Percentiles rank a stretch among this genome's conserved stretches.
phyloP scores from a whole-genome alignment of 1,140 invertebrate species.

The Cherax destructor region DNA sequence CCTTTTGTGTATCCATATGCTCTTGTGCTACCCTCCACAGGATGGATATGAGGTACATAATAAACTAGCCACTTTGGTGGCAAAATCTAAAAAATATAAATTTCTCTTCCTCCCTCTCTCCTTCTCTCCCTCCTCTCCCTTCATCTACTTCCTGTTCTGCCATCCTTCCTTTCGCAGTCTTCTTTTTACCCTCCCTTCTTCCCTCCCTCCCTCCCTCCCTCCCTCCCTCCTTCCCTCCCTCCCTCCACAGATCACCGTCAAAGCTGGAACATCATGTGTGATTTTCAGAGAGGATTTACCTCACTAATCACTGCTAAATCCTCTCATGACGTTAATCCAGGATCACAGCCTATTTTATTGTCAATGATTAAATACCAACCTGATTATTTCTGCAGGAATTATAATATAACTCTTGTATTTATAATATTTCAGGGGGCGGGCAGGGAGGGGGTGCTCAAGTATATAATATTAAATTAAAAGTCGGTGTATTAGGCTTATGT shows the following conservation, averaged over 20 bases:
- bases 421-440: background rate
- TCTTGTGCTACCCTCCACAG: too few species aligned
- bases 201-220: background rate
- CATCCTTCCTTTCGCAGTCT: too few species aligned
- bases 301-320: slow-evolving; percentile 28
- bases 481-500: too few species aligned
- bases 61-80: too few species aligned
- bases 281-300: slow-evolving; percentile 32
- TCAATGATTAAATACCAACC: slow-evolving; percentile 7
- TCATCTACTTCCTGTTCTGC: too few species aligned
- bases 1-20: too few species aligned
- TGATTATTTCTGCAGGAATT: background rate
- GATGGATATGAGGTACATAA: too few species aligned
- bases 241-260: slow-evolving; percentile 12
- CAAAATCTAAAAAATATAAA: too few species aligned
- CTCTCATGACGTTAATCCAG: slow-evolving; percentile 30
- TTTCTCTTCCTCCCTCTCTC: too few species aligned
- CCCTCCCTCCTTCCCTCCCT: background rate
- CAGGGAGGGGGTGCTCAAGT: too few species aligned
- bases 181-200: background rate
- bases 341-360: slow-evolving; percentile 1
- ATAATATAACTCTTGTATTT: background rate
- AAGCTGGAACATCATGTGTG: slow-evolving; percentile 36
- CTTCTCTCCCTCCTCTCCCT: background rate
- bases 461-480: too few species aligned